Evolutionary conservation across 2,888 invertebrate species (phyloP), one percentile per base, ranked within the genome.

Genomic region (Ennomos fuscantarius): DNA sequence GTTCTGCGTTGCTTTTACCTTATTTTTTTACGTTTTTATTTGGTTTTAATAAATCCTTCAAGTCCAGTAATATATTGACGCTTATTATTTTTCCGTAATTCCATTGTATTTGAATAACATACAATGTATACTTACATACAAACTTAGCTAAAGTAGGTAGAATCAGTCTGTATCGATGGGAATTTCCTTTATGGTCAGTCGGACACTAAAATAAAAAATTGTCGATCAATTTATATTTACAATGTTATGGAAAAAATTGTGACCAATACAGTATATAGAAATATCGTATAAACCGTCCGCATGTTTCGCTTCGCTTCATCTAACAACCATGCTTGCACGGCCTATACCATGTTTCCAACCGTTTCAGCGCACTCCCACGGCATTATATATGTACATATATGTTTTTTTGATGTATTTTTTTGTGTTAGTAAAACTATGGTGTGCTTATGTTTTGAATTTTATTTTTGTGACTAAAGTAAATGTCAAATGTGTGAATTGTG

Each of bases 271-370:
- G 11, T 48, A 43, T 57, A 57, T 52, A 43, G 57, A 43, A 57
- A 42, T 46, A 51, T 37, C 13, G 6, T 1, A 49, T 56, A 58
- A 31, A 52, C 63, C 63, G 66, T 70, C 55, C 50, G 59, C 50
- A 15, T 64, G 55, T 71, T 71, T 67, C 65, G 76, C 78, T 77
- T 73, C 57, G 69, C 75, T 70, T 80, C 75, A 73, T 65, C 58
- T 73, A 72, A 72, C 74, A 58, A 51, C 46, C 55, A 76, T 72
- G 82, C 79, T 78, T 77, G 78, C 85, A 84, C 82, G 78, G 82
- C 82, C 79, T 82, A 24, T 24, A 74, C 69, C 68, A 75, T 77
- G 65, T 73, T 79, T 79, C 15, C n/a, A 1, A 40, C 41, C 24
- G 24, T 46, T 54, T 76, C 70, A 70, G 78, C 74, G 80, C 82